Conservation (phyloP, 1,140 invertebrate species). For the Pollicipes pollicipes region DNA sequence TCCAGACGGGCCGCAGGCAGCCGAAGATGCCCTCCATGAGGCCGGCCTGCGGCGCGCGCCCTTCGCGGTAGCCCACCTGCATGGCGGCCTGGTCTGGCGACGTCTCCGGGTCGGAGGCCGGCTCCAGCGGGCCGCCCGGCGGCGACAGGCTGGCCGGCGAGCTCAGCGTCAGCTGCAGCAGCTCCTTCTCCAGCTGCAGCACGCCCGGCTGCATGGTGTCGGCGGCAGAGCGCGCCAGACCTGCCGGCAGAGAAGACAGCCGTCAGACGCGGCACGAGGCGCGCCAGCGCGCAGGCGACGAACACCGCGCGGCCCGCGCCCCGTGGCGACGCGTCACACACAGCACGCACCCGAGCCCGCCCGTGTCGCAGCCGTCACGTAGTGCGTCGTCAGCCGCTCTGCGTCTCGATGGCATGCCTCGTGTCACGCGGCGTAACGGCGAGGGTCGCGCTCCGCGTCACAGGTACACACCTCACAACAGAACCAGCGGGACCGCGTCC, state of each 20-base stretch:
- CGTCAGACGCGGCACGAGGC: too few species aligned
- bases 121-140: background rate
- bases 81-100: constrained; percentile 24
- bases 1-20: constrained; percentile 66
- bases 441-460: too few species aligned
- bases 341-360: too few species aligned
- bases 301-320: too few species aligned
- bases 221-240: background rate
- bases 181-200: background rate
- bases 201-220: background rate
- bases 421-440: too few species aligned
- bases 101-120: constrained; percentile 16
- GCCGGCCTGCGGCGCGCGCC: constrained; percentile 20
- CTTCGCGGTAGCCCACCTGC: constrained; percentile 13
- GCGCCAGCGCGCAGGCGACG: too few species aligned
- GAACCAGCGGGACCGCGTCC: too few species aligned
- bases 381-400: too few species aligned
- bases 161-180: constrained; percentile 30
- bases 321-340: too few species aligned
- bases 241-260: background rate
- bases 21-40: constrained; percentile 51
- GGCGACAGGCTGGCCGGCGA: constrained; percentile 30
- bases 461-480: too few species aligned
- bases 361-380: too few species aligned
- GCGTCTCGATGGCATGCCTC: too few species aligned